Evolutionary conservation across 2,888 invertebrate genomes (phyloP).

Genomic region (Aelia acuminata): DNA sequence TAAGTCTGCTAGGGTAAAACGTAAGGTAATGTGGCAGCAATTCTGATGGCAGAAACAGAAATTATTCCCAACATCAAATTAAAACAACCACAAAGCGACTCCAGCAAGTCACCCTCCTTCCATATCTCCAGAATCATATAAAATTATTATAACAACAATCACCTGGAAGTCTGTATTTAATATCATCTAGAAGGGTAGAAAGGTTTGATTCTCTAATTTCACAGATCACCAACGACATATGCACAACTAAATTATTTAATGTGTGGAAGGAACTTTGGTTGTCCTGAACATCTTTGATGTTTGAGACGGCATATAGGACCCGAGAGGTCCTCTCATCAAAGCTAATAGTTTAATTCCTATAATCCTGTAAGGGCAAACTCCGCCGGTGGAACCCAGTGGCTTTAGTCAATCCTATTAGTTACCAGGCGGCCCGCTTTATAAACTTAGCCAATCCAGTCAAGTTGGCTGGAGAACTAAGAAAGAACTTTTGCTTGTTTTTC

Average conservation of each 20-base stretch:
- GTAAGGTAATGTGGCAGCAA: no score
- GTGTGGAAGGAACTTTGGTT: not conserved
- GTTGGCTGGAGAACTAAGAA: not conserved
- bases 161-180: no score
- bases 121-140: no score
- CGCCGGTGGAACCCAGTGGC: not conserved
- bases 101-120: no score
- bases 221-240: no score
- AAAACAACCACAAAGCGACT: no score
- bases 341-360: conserved; percentile 35
- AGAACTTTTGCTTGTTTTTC: not conserved
- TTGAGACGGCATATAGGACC: not conserved
- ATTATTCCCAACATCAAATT: no score
- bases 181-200: no score
- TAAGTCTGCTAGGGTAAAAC: no score
- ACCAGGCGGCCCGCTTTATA: not conserved
- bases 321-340: not conserved
- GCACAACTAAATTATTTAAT: not conserved
- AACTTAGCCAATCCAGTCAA: not conserved
- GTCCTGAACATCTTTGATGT: not conserved
- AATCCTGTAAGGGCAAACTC: not conserved
- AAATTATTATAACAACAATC: no score
- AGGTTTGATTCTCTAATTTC: no score
- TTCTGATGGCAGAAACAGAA: no score
- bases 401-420: conserved; percentile 15